phyloP scores from a whole-genome alignment of 2,888 invertebrate species.

The Caenorhabditis sp. region DNA sequence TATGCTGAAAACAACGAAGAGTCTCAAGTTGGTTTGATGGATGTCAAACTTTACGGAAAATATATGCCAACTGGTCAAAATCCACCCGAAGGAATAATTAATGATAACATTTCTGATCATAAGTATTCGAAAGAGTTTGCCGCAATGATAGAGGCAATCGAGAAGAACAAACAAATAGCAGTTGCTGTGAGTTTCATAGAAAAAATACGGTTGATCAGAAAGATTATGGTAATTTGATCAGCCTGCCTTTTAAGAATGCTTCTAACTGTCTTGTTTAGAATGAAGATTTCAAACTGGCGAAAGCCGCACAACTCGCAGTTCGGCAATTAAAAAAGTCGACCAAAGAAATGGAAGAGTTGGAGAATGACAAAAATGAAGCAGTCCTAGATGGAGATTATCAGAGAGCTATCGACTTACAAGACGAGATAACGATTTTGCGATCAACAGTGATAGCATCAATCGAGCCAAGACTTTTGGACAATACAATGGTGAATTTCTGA shows the following conservation, averaged over 20 bases:
- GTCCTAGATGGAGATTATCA: conserved; percentile 56
- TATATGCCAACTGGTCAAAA: conserved; percentile 28
- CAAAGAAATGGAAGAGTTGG: conserved; percentile 54
- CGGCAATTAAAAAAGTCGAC: conserved; percentile 44
- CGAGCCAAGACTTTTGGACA: conserved; percentile 43
- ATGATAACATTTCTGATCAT: conserved; percentile 21
- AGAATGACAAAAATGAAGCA: conserved; percentile 46
- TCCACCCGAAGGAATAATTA: conserved; percentile 7
- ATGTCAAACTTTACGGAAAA: conserved; percentile 49
- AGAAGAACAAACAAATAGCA: conserved; percentile 45
- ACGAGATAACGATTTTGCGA: conserved; percentile 57
- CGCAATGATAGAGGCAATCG: conserved; percentile 38
- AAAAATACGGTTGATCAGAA: too few species aligned
- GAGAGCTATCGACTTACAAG: conserved; percentile 54
- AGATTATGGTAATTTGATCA: background rate
- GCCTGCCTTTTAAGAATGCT: background rate
- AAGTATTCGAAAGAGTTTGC: conserved; percentile 48
- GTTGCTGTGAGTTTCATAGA: conserved; percentile 39
- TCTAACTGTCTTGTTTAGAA: conserved; percentile 18
- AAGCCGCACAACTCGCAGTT: conserved; percentile 49
- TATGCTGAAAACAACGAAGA: conserved; percentile 38
- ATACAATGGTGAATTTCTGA: conserved; percentile 29
- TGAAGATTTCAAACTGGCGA: conserved; percentile 54
- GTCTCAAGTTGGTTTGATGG: conserved; percentile 48
- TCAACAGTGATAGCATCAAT: conserved; percentile 46